phyloP scores from a whole-genome alignment of 2,888 invertebrate species.

The Aethes cnicana region DNA sequence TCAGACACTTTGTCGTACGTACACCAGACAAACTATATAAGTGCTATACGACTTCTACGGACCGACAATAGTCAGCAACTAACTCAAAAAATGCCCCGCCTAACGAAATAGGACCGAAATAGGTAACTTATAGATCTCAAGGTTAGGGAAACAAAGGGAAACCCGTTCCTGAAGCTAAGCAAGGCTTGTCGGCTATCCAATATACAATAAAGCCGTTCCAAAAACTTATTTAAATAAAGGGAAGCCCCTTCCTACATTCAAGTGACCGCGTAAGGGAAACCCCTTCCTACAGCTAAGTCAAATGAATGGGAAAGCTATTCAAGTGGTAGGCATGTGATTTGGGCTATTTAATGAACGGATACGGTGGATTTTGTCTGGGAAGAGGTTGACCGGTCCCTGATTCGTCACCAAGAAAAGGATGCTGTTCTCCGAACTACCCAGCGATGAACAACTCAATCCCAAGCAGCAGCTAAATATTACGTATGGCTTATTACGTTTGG shows the following conservation, averaged over 20 bases:
- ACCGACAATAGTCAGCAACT: not conserved
- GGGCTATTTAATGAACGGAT: no score
- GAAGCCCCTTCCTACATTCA: no score
- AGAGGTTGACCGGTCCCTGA: no score
- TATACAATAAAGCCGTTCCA: not conserved
- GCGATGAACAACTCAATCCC: constrained; percentile 10
- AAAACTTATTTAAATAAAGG: no score
- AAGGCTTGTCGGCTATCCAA: not conserved
- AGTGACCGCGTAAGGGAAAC: no score
- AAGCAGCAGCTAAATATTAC: constrained; percentile 5
- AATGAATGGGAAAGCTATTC: no score
- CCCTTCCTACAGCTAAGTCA: no score
- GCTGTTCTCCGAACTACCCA: constrained; percentile 7
- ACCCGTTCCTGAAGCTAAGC: constrained; percentile 3
- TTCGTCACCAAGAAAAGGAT: constrained; percentile 1
- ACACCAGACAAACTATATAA: not conserved
- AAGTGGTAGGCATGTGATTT: no score
- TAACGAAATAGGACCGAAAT: no score
- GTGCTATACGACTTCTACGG: constrained; percentile 1
- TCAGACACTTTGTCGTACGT: not conserved
- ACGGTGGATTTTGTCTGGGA: no score
- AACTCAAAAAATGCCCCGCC: not conserved
- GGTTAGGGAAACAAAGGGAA: constrained; percentile 1
- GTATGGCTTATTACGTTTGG: not conserved
- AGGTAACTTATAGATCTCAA: no score